Evolutionary conservation across 2,113 vertebrate species (phyloP).

Genomic region (Chamaea fasciata): DNA sequence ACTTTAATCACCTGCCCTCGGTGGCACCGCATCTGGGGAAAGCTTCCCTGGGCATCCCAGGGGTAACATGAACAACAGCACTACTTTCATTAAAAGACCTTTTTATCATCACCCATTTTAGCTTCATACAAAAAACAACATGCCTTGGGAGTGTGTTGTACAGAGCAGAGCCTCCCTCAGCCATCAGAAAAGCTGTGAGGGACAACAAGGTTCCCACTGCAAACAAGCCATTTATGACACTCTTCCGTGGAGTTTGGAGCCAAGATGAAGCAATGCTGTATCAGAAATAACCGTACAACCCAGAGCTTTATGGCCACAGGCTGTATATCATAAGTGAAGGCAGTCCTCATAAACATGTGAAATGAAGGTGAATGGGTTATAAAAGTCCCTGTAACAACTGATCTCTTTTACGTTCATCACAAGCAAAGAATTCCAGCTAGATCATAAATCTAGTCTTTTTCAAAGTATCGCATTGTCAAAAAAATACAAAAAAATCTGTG

Average conservation of each 20-base stretch:
- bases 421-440: constrained; percentile 72
- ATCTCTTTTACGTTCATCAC: constrained; percentile 72
- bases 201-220: constrained; percentile 47
- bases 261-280: constrained; percentile 70
- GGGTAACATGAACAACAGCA: rapidly evolving
- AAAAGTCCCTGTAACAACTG: constrained; percentile 74
- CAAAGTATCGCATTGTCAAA: constrained; percentile 62
- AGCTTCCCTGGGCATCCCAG: neutral
- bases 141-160: neutral
- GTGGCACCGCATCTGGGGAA: neutral
- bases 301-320: constrained; percentile 70
- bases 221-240: constrained; percentile 75
- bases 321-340: constrained; percentile 73
- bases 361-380: constrained; percentile 76
- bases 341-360: constrained; percentile 76
- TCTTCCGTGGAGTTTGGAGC: constrained; percentile 75
- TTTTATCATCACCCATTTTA: neutral
- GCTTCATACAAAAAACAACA: rapidly evolving
- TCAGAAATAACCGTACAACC: constrained; percentile 74
- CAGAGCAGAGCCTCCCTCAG: neutral
- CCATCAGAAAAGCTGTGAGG: constrained; percentile 31
- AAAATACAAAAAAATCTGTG: constrained; percentile 6
- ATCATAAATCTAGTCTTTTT: constrained; percentile 76
- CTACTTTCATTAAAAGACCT: neutral
- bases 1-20: neutral